Evolutionary conservation across 2,888 invertebrate genomes (phyloP), one percentile per base, ranked within the genome.

Genomic region (Ceramica pisi): DNA sequence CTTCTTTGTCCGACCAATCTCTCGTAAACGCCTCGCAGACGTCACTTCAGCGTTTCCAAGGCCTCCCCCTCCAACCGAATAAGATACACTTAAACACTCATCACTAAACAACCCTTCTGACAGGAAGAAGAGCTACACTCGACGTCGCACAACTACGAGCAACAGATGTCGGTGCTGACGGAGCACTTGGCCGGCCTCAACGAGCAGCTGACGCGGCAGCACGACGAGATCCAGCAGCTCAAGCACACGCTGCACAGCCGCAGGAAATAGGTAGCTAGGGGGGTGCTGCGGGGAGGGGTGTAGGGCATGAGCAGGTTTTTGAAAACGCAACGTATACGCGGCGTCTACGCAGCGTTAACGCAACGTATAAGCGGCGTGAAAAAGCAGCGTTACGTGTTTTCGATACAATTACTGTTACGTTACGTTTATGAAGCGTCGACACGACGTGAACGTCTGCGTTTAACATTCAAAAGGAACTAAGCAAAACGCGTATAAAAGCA

Each of bases 151-250:
- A 97, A 97, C 92, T 98, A 97, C 89, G 97, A 97, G 86, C 95
- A 97, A 78, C 97, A 97, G 91, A 96, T 97, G 91, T 96, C 95
- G 1, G 96, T 97, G 55, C 92, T 97, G 48, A 97, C 97, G 8
- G 97, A 97, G 82, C 97, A 97, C 92, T 96, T 97, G 71, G 97
- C 97, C 48, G 96, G 94, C 59, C 93, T 96, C 96, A 98, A 96
- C 93, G 99, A 99, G 85, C 98, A 98, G 94, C 97, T 99, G 62
- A 97, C 99, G 31, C 93, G 94, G 67, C 98, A 98, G 89, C 97
- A 98, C 90, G 98, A 98, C 93, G 97, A 97, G 90, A 97, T 98
- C 83, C 97, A 98, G 84, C 96, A 96, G 79, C 93, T 98, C 46
- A 97, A 96, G 84, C 97, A 97, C 88, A 97, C 97, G 90, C 93